A percentile compares a stretch with the other conserved stretches of the same genome.
phyloP scores from a whole-genome alignment of 2,888 invertebrate genomes.

The Selenia dentaria region DNA sequence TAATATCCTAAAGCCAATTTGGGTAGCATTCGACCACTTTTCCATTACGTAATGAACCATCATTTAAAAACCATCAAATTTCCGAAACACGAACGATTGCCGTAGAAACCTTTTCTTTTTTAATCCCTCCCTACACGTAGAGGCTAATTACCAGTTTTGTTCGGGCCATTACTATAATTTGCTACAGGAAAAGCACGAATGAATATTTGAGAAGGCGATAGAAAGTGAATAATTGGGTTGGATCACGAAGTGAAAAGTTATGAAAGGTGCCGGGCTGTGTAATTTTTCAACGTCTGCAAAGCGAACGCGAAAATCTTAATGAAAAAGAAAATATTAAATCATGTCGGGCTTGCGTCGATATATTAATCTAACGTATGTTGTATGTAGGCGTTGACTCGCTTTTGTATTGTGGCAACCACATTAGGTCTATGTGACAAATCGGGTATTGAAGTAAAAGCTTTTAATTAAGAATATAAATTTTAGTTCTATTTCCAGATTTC shows the following conservation, averaged over 20 bases:
- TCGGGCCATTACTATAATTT: conserved; percentile 79
- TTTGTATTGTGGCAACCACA: too few relatives aligned
- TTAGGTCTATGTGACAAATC: too few relatives aligned
- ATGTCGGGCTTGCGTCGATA: conserved; percentile 43
- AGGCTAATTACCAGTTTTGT: conserved; percentile 78
- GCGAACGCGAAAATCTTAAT: conserved; percentile 75
- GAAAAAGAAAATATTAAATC: conserved; percentile 77
- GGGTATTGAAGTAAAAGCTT: too few relatives aligned
- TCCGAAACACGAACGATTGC: conserved; percentile 41
- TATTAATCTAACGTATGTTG: conserved; percentile 35
- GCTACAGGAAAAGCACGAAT: conserved; percentile 79
- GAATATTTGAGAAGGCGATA: conserved; percentile 84
- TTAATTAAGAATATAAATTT: too few relatives aligned
- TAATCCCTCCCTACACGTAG: conserved; percentile 57
- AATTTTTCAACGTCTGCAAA: conserved; percentile 73
- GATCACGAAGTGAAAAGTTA: conserved; percentile 85
- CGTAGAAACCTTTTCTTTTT: conserved; percentile 51
- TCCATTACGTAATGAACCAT: conserved; percentile 54
- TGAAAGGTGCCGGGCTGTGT: conserved; percentile 78
- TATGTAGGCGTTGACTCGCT: conserved; percentile 10
- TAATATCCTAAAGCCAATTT: conserved; percentile 2
- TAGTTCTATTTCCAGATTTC: too few relatives aligned
- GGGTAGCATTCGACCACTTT: conserved; percentile 26
- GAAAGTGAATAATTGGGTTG: conserved; percentile 80
- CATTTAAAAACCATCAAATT: conserved; percentile 49